These are phyloP conservation scores for Halcyon malimbica DNA, from an alignment of 2,113 vertebrate genomes.

Conservation along the genomic window DNA sequence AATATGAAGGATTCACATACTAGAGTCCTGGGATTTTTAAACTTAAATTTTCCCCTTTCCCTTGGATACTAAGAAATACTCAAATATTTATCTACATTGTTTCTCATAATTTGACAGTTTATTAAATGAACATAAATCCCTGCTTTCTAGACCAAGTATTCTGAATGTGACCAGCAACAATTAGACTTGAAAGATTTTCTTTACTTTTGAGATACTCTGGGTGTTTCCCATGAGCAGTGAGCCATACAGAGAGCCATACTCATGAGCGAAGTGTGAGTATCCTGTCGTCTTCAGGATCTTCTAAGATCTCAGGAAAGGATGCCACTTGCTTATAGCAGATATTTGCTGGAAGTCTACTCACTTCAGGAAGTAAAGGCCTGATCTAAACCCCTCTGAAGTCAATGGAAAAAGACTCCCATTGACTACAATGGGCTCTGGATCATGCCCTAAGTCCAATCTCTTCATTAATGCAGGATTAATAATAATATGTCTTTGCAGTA, in stretches of 20 bases:
- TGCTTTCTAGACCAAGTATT: background rate
- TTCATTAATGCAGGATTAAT: slow-evolving; percentile 22
- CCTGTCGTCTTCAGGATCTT: slow-evolving; percentile 4
- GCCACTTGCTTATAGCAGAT: background rate
- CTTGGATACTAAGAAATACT: background rate
- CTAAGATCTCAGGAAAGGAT: background rate
- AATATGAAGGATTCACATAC: background rate
- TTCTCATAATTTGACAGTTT: background rate
- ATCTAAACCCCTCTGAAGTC: slow-evolving; percentile 66
- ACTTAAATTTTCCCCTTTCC: background rate
- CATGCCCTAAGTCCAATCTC: slow-evolving; percentile 44
- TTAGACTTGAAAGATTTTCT: background rate
- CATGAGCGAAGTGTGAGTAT: background rate
- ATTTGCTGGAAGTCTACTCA: background rate
- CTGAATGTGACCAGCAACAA: background rate
- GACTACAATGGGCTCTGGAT: slow-evolving; percentile 69
- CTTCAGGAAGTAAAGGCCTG: slow-evolving; percentile 62
- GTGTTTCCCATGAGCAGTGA: background rate
- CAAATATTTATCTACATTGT: background rate
- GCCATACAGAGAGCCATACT: background rate
- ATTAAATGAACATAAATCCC: background rate
- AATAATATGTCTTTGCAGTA: background rate
- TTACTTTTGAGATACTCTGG: background rate
- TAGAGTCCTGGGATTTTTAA: background rate
- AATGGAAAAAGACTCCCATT: slow-evolving; percentile 67